These are phyloP conservation scores for Oenanthe melanoleuca DNA, from an alignment of 2,113 vertebrate genomes.

Conservation along the genomic window DNA sequence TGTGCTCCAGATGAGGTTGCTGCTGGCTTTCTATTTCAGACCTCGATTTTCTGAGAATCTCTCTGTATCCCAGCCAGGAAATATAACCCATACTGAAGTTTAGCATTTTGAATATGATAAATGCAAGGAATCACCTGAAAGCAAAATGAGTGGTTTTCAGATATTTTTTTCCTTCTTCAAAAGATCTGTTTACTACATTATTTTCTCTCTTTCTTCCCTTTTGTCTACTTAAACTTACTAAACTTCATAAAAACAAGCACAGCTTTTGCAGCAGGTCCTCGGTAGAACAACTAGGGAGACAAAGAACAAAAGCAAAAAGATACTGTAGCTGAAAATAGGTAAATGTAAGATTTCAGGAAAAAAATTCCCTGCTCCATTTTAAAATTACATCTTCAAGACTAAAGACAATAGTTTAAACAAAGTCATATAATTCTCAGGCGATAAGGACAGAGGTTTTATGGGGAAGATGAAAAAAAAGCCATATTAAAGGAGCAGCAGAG, in stretches of 20 bases:
- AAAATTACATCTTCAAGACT: background rate
- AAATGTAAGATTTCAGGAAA: background rate
- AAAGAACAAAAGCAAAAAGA: background rate
- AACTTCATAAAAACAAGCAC: background rate
- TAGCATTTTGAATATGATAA: background rate
- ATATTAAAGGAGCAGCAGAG: background rate
- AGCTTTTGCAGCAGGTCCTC: background rate
- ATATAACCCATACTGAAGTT: background rate
- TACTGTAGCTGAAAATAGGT: background rate
- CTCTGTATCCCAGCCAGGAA: constrained; percentile 7
- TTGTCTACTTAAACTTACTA: background rate
- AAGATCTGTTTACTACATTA: background rate
- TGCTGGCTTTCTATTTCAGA: constrained; percentile 40
- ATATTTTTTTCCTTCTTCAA: background rate
- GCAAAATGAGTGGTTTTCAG: background rate
- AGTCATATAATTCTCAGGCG: background rate
- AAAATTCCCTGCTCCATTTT: background rate
- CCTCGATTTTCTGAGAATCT: background rate
- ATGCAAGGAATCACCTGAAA: background rate
- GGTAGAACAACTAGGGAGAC: background rate
- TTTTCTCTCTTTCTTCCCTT: background rate
- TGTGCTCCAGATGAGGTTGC: background rate
- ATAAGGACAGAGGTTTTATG: background rate
- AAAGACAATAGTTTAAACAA: constrained; percentile 11
- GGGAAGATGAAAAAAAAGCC: background rate